phyloP scores from a whole-genome alignment of 2,113 vertebrate genomes.

The Urocynchramus pylzowi region DNA sequence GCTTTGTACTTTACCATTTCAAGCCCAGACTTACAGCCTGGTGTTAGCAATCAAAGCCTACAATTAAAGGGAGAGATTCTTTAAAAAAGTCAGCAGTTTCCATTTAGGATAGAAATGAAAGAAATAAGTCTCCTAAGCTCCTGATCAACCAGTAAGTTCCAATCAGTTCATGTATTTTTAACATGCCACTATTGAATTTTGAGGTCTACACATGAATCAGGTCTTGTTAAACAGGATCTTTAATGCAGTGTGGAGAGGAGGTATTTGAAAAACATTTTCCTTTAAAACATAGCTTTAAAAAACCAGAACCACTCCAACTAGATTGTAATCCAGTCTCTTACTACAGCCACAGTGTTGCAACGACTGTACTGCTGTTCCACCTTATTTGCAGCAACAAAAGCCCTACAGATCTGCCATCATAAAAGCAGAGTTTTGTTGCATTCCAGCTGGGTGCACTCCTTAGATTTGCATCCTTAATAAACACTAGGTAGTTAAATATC shows the following conservation, averaged over 20 bases:
- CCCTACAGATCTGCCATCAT: neutral
- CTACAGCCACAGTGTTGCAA: neutral
- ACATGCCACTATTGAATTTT: neutral
- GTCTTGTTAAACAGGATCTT: neutral
- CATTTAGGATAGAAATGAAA: neutral
- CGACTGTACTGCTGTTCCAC: neutral
- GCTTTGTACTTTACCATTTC: neutral
- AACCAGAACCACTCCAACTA: neutral
- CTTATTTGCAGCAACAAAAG: neutral
- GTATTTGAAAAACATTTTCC: neutral
- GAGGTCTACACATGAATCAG: neutral
- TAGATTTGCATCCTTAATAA: neutral
- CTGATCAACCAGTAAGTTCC: neutral
- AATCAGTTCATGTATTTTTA: neutral
- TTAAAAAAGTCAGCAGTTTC: neutral
- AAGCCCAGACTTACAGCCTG: neutral
- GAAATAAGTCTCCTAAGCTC: neutral
- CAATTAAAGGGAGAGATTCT: constrained; percentile 1
- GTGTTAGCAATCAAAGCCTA: neutral
- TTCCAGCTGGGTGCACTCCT: neutral
- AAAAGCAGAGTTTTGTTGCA: neutral
- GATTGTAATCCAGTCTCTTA: neutral
- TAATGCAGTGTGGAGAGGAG: neutral
- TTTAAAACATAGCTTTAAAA: neutral
- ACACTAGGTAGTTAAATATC: neutral